Conservation (phyloP, 2,113 vertebrate species). For the Psettodes erumei region DNA sequence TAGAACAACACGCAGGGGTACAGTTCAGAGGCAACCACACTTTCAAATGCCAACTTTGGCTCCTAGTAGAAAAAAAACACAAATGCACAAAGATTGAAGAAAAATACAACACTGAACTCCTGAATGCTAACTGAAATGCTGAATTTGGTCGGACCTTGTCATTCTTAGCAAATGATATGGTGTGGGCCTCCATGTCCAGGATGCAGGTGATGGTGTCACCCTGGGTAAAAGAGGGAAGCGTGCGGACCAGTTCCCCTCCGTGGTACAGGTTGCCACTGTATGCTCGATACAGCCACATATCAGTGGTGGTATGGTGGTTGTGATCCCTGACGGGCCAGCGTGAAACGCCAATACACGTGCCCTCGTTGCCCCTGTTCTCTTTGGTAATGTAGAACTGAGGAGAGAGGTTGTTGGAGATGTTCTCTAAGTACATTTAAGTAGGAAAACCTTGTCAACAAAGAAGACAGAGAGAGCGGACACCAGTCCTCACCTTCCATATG, state of each 20-base stretch:
- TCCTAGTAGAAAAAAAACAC: slow-evolving; percentile 74
- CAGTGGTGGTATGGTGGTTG: slow-evolving; percentile 87
- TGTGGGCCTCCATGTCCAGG: slow-evolving; percentile 87
- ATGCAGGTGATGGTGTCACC: slow-evolving; percentile 87
- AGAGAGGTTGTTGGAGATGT: background rate
- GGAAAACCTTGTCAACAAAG: background rate
- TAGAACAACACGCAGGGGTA: slow-evolving; percentile 87
- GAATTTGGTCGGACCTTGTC: slow-evolving; percentile 75
- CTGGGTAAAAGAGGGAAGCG: slow-evolving; percentile 85
- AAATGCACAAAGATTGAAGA: background rate
- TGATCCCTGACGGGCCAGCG: slow-evolving; percentile 86
- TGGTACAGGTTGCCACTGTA: slow-evolving; percentile 88
- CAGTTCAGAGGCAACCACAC: slow-evolving; percentile 83
- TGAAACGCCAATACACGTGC: slow-evolving; percentile 84
- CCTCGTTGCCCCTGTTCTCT: slow-evolving; percentile 86
- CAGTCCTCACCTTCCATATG: slow-evolving; percentile 82
- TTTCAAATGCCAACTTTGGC: slow-evolving; percentile 86
- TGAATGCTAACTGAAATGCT: background rate
- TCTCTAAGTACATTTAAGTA: background rate
- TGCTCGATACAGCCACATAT: slow-evolving; percentile 88
- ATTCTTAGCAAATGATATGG: slow-evolving; percentile 86
- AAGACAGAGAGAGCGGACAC: background rate
- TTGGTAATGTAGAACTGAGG: slow-evolving; percentile 84
- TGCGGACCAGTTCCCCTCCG: slow-evolving; percentile 83
- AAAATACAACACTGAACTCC: background rate